Conservation (phyloP, 2,797 vertebrate genomes). For the Decapterus maruadsi region DNA sequence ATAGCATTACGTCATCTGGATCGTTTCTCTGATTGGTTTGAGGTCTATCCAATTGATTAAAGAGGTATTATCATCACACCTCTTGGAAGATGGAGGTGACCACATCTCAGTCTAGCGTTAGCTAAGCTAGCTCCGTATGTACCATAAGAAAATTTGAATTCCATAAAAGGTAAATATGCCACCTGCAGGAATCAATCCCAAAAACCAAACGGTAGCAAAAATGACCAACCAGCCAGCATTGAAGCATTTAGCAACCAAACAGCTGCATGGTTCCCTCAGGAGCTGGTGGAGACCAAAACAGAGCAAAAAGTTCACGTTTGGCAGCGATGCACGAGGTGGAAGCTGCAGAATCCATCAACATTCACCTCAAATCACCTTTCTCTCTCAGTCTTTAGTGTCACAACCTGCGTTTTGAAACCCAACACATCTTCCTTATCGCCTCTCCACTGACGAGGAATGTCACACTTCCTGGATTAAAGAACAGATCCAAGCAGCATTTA, state of each 20-base stretch:
- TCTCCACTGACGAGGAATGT: neutral
- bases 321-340: neutral
- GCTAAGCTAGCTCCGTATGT: too few species aligned
- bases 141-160: too few species aligned
- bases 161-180: too few species aligned
- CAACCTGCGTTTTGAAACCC: neutral
- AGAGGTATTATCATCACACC: too few species aligned
- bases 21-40: too few species aligned
- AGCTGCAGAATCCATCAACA: neutral
- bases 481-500: neutral
- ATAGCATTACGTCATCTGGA: too few species aligned
- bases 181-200: too few species aligned
- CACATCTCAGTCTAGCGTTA: too few species aligned
- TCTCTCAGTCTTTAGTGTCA: neutral
- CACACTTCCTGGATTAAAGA: neutral
- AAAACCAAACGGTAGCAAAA: neutral
- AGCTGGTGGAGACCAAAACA: neutral
- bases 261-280: neutral
- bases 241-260: neutral
- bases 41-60: too few species aligned
- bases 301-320: neutral
- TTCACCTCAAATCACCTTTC: neutral
- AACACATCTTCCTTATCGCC: neutral
- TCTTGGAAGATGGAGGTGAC: too few species aligned
- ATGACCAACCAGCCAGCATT: neutral